These are phyloP conservation scores for Gnathonemus longibarbis DNA, from an alignment of 2,113 vertebrate genomes.

Conservation along the genomic window DNA sequence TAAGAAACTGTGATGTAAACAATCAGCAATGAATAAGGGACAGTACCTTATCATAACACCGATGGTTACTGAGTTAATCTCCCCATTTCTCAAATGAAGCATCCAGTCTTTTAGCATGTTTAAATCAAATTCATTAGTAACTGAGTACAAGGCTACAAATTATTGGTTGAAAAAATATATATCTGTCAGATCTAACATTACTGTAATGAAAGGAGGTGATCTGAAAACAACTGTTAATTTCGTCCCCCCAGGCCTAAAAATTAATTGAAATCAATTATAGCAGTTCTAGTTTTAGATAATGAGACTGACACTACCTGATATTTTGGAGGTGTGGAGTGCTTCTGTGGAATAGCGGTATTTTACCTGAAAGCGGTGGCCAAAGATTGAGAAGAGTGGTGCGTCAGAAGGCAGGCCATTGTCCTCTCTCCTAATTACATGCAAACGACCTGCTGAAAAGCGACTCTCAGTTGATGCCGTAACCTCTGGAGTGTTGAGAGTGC, in stretches of 20 bases:
- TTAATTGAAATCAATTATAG: not conserved
- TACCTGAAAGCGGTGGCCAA: not conserved
- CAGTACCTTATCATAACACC: not conserved
- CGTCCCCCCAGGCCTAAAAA: not conserved
- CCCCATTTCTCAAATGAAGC: not conserved
- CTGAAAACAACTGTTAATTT: not conserved
- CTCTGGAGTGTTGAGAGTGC: constrained; percentile 24
- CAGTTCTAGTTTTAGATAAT: not conserved
- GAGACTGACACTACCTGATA: not conserved
- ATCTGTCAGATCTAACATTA: not conserved
- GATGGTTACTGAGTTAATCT: not conserved
- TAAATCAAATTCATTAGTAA: not conserved
- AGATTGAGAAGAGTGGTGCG: not conserved
- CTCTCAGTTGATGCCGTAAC: constrained; percentile 31
- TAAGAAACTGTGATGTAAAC: constrained; percentile 52
- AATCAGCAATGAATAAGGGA: constrained; percentile 36
- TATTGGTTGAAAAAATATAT: not conserved
- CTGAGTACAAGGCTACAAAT: not conserved
- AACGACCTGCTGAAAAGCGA: constrained; percentile 29
- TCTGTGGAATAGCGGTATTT: not conserved
- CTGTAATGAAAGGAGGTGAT: not conserved
- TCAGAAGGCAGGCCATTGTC: not conserved
- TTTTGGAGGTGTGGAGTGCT: not conserved
- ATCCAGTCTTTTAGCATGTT: not conserved
- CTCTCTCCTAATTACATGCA: constrained; percentile 34